Evolutionary conservation across 2,797 vertebrate genomes (phyloP).

Genomic region (Sebastolobus alascanus): DNA sequence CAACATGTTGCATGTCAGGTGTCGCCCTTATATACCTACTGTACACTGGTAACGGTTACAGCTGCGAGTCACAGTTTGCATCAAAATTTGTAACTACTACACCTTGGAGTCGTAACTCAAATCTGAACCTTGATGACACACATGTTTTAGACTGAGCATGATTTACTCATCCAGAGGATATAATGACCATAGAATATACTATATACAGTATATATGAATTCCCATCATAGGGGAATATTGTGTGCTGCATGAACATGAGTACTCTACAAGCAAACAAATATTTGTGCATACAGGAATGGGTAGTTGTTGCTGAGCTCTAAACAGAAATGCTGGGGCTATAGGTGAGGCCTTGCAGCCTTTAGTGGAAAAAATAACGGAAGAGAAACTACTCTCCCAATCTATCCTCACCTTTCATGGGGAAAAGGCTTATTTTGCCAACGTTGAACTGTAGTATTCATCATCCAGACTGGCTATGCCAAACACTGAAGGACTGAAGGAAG

Average conservation of each 20-base stretch:
- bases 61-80: neutral
- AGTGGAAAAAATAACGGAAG: constrained; percentile 27
- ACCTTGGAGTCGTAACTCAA: neutral
- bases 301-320: neutral
- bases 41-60: too few relatives aligned
- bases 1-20: too few relatives aligned
- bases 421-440: constrained; percentile 30
- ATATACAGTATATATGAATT: neutral
- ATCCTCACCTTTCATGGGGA: constrained; percentile 55
- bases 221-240: neutral
- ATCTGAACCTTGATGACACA: neutral
- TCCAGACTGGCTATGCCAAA: constrained; percentile 41
- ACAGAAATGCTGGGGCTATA: neutral
- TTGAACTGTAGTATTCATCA: constrained; percentile 43
- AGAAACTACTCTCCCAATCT: constrained; percentile 15
- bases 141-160: neutral
- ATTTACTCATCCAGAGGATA: neutral
- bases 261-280: neutral
- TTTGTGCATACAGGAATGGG: neutral
- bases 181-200: too few relatives aligned
- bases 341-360: constrained; percentile 12
- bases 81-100: neutral
- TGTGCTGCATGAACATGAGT: neutral
- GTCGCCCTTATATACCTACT: neutral
- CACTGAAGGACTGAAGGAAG: constrained; percentile 47